Conservation (phyloP, 1,140 invertebrate genomes). For the Varroa destructor region DNA sequence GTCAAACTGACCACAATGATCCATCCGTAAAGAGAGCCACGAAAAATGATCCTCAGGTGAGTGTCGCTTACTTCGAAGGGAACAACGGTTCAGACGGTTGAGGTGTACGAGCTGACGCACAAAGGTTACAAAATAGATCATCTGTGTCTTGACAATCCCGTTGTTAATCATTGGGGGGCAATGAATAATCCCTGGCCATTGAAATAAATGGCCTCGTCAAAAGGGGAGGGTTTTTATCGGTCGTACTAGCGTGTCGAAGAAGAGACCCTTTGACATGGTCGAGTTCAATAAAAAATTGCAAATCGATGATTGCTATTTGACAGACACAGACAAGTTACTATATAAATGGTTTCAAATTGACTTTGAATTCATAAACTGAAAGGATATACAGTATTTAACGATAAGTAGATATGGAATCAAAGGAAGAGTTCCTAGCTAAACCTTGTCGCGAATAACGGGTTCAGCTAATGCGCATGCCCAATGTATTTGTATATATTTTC, state of each 20-base stretch:
- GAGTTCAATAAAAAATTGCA: slow-evolving; percentile 2
- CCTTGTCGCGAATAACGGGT: not conserved
- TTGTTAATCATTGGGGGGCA: not conserved
- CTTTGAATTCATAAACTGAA: not conserved
- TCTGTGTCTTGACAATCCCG: not conserved
- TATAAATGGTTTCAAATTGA: not conserved
- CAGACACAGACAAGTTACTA: not conserved
- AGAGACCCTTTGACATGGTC: not conserved
- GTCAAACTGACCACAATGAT: too few relatives aligned
- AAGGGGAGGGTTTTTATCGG: not conserved
- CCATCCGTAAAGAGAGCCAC: too few relatives aligned
- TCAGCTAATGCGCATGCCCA: not conserved
- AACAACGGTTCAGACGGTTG: not conserved
- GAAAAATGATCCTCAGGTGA: not conserved
- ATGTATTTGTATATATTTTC: not conserved
- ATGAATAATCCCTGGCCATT: not conserved
- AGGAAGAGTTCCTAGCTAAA: not conserved
- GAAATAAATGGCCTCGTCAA: not conserved
- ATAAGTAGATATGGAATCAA: not conserved
- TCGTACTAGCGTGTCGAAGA: not conserved
- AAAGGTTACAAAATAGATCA: not conserved
- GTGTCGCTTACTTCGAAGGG: not conserved
- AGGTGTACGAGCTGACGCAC: slow-evolving; percentile 16
- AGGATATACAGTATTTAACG: not conserved
- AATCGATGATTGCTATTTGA: not conserved